These are phyloP conservation scores for Ptychodera flava DNA, from an alignment of 35 echinoderm and acorn worm genomes.

Conservation along the genomic window DNA sequence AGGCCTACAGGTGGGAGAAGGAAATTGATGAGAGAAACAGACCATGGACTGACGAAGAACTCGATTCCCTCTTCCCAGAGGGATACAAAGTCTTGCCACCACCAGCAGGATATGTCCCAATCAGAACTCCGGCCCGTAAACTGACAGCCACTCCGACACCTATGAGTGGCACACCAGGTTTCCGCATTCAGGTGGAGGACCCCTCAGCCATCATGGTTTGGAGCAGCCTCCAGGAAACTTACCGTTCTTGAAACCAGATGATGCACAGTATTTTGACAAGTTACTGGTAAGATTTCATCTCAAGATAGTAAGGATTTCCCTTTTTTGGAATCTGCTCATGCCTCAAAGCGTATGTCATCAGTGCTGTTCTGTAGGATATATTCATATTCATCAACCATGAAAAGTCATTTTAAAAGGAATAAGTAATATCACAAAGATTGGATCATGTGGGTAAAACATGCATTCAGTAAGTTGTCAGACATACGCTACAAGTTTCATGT, in stretches of 20 bases:
- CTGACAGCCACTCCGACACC: constrained; percentile 91
- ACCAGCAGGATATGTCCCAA: constrained; percentile 96
- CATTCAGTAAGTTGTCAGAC: too few relatives aligned
- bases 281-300: constrained; percentile 87
- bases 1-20: constrained; percentile 99
- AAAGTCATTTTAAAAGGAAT: too few relatives aligned
- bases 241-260: constrained; percentile 95
- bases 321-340: too few relatives aligned
- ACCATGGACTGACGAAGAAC: constrained; percentile 76
- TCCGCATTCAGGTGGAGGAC: constrained; percentile 86
- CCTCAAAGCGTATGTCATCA: too few relatives aligned
- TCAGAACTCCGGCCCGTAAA: constrained; percentile 92
- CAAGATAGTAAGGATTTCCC: too few relatives aligned
- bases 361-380: too few relatives aligned
- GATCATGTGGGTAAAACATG: too few relatives aligned
- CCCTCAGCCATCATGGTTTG: constrained; percentile 66
- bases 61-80: constrained; percentile 92
- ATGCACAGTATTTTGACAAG: constrained; percentile 98
- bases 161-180: constrained; percentile 66
- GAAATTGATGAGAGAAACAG: constrained; percentile 98
- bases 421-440: too few relatives aligned
- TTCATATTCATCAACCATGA: too few relatives aligned
- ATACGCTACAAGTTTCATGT: too few relatives aligned
- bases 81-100: constrained; percentile 95
- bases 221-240: constrained; percentile 95